These are phyloP conservation scores for Corythornis leucogaster DNA, from an alignment of 2,797 vertebrate genomes.

Conservation along the genomic window DNA sequence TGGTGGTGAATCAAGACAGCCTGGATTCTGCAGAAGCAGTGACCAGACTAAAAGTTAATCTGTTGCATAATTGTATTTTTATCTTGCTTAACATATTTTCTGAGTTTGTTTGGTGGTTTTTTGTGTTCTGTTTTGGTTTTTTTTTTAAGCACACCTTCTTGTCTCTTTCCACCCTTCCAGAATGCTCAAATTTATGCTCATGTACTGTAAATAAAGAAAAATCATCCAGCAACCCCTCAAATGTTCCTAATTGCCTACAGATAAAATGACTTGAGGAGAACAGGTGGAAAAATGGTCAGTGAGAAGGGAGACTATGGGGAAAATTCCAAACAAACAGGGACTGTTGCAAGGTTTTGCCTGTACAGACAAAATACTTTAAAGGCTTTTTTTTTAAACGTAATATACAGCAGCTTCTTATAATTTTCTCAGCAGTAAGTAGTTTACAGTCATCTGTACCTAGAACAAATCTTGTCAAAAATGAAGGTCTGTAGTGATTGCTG, in stretches of 20 bases:
- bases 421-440: conserved; percentile 66
- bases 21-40: conserved; percentile 5
- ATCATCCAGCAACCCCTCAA: conserved; percentile 6
- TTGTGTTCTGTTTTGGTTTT: background rate
- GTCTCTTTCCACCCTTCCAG: background rate
- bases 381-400: conserved; percentile 43
- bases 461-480: conserved; percentile 72
- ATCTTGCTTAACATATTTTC: conserved; percentile 59
- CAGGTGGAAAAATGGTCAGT: background rate
- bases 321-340: background rate
- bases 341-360: background rate
- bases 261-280: conserved; percentile 13
- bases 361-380: conserved; percentile 46
- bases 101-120: background rate
- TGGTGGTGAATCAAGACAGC: background rate
- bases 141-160: conserved; percentile 38
- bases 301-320: background rate
- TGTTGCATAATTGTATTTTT: conserved; percentile 65
- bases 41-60: conserved; percentile 50
- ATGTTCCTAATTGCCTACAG: conserved; percentile 31
- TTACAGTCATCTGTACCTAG: conserved; percentile 67
- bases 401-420: conserved; percentile 70
- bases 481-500: conserved; percentile 69
- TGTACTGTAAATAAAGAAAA: conserved; percentile 48
- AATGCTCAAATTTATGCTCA: conserved; percentile 53